Percentiles rank a stretch among this genome's conserved stretches.
These are phyloP conservation scores for Paradisaea rubra DNA, from an alignment of 2,113 vertebrate genomes.

Conservation along the genomic window DNA sequence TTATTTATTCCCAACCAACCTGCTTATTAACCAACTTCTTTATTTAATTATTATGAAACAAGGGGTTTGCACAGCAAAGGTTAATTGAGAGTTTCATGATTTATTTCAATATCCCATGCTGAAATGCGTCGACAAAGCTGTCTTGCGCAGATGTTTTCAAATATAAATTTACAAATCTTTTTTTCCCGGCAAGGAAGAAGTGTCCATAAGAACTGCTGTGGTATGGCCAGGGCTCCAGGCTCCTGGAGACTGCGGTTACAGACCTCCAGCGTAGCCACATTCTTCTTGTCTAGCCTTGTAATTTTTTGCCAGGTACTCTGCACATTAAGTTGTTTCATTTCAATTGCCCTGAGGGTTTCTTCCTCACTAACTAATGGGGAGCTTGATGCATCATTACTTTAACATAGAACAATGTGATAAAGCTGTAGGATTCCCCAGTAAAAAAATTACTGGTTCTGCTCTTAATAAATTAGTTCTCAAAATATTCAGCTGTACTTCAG, in stretches of 20 bases:
- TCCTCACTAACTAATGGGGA: constrained; percentile 38
- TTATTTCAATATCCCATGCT: not conserved
- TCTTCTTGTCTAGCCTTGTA: constrained; percentile 26
- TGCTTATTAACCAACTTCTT: not conserved
- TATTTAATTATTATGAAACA: not conserved
- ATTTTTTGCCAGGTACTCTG: constrained; percentile 44
- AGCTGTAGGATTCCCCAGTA: constrained; percentile 4
- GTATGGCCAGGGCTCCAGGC: not conserved
- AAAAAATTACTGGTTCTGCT: constrained; percentile 38
- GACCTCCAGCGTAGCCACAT: constrained; percentile 5
- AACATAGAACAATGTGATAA: constrained; percentile 20
- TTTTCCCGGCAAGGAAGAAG: not conserved
- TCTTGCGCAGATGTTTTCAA: not conserved
- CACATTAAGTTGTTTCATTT: constrained; percentile 44
- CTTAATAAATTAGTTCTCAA: constrained; percentile 45
- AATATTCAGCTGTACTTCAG: not conserved
- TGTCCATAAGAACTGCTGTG: not conserved
- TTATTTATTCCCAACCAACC: not conserved
- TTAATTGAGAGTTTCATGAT: not conserved
- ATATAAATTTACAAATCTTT: not conserved
- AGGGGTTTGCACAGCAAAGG: not conserved
- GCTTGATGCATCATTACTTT: constrained; percentile 46
- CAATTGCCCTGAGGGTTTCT: constrained; percentile 40
- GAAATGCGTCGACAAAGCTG: not conserved
- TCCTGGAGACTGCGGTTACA: not conserved